phyloP scores from a whole-genome alignment of 2,888 invertebrate species.

The Oligia fasciuncula region DNA sequence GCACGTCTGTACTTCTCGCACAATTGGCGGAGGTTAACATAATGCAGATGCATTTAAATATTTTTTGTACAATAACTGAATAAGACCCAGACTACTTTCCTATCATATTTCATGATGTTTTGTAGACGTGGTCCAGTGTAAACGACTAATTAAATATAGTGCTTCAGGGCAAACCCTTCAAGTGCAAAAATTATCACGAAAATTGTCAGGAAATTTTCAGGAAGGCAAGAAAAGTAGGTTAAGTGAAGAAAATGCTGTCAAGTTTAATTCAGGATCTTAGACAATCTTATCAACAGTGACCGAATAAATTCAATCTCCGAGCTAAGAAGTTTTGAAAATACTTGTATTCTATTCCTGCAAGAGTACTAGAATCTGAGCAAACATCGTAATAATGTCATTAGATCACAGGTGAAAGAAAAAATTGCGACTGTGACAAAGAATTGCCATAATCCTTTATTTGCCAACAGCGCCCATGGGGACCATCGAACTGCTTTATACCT shows the following conservation, averaged over 20 bases:
- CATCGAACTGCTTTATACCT: conserved; percentile 32
- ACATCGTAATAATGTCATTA: conserved; percentile 22
- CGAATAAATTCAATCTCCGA: not conserved
- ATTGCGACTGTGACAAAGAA: conserved; percentile 14
- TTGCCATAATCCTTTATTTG: conserved; percentile 40
- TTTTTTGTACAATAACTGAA: not conserved
- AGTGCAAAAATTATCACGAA: not conserved
- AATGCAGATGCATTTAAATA: not conserved
- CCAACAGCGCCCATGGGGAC: conserved; percentile 49
- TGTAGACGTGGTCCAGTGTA: not conserved
- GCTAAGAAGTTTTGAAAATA: not conserved
- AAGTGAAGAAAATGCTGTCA: not conserved
- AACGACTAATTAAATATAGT: no score
- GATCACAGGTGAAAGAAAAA: conserved; percentile 31
- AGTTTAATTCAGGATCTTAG: not conserved
- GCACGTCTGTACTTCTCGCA: not conserved
- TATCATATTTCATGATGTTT: not conserved
- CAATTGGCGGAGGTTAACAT: not conserved
- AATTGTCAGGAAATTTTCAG: not conserved
- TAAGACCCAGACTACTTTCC: not conserved
- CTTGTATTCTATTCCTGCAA: conserved; percentile 7
- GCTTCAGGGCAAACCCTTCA: not conserved
- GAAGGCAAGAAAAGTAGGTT: no score
- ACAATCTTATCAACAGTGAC: not conserved
- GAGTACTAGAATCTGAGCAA: conserved; percentile 6